Evolutionary conservation across 2,888 invertebrate species (phyloP).

Genomic region (Magallana nippona): DNA sequence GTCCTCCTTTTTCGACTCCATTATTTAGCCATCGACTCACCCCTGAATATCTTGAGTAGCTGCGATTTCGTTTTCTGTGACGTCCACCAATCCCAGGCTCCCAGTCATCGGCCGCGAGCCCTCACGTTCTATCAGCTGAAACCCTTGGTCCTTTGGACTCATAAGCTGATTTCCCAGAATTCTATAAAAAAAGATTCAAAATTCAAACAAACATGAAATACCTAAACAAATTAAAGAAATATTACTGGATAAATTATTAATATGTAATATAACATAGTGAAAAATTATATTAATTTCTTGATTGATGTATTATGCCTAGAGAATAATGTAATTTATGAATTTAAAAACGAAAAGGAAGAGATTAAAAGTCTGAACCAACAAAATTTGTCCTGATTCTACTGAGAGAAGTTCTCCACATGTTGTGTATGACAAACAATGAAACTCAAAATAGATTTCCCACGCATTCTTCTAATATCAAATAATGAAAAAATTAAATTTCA

Average conservation of each 20-base stretch:
- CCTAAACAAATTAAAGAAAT: too few species aligned
- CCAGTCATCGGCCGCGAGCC: conserved; percentile 62
- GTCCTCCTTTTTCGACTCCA: too few species aligned
- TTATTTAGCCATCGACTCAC: conserved; percentile 50
- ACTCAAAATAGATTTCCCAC: background rate
- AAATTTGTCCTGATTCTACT: background rate
- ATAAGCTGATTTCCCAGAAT: conserved; percentile 73
- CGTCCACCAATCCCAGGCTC: conserved; percentile 67
- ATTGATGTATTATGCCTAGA: too few species aligned
- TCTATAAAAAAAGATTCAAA: conserved; percentile 54
- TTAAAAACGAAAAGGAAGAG: too few species aligned
- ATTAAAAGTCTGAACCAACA: too few species aligned
- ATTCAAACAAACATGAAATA: too few species aligned
- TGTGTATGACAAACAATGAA: background rate
- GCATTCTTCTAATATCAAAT: background rate
- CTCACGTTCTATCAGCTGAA: conserved; percentile 64
- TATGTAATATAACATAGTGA: too few species aligned
- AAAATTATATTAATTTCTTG: too few species aligned
- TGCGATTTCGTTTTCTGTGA: conserved; percentile 72
- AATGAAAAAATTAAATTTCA: background rate
- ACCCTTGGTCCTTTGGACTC: conserved; percentile 72
- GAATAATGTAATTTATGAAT: too few species aligned
- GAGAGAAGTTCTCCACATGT: background rate
- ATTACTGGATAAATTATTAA: too few species aligned
- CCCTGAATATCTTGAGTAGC: conserved; percentile 69